phyloP scores from a whole-genome alignment of 2,797 vertebrate genomes.

The Poliocrania exsul region DNA sequence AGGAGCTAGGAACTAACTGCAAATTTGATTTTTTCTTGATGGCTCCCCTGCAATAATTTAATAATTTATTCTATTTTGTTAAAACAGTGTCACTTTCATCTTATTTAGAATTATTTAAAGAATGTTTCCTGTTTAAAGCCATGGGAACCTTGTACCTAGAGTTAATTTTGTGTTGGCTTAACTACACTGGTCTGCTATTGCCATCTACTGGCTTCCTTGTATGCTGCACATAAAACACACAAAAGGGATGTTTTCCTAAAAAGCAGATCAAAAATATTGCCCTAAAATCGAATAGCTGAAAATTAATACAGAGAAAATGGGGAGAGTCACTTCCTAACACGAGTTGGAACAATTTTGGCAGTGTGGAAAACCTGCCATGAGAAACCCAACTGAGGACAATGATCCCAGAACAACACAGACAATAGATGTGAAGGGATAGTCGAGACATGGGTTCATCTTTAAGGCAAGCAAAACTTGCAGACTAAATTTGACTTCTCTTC shows the following conservation, averaged over 20 bases:
- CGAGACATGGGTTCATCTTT: slow-evolving; percentile 27
- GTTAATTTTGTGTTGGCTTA: neutral
- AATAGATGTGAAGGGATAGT: slow-evolving; percentile 46
- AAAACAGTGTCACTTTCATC: slow-evolving; percentile 39
- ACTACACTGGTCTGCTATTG: slow-evolving; percentile 71
- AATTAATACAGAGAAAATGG: neutral
- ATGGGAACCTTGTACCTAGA: neutral
- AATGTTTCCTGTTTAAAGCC: slow-evolving; percentile 34
- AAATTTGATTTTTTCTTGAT: slow-evolving; percentile 43
- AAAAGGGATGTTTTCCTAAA: neutral
- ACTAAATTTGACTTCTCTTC: neutral
- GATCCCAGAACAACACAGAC: slow-evolving; percentile 26
- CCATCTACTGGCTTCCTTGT: slow-evolving; percentile 75
- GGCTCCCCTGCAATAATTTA: slow-evolving; percentile 23
- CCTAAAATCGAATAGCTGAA: neutral
- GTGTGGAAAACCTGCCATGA: neutral
- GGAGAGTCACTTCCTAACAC: neutral
- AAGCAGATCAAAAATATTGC: neutral
- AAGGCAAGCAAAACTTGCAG: slow-evolving; percentile 54
- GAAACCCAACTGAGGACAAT: slow-evolving; percentile 3
- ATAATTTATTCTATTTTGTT: slow-evolving; percentile 21
- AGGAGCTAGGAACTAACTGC: neutral
- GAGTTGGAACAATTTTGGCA: slow-evolving; percentile 1
- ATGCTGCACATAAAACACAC: slow-evolving; percentile 12
- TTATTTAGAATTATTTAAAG: slow-evolving; percentile 51